Conservation (phyloP, 2,797 vertebrate species). For the Amphiprion clarkii region DNA sequence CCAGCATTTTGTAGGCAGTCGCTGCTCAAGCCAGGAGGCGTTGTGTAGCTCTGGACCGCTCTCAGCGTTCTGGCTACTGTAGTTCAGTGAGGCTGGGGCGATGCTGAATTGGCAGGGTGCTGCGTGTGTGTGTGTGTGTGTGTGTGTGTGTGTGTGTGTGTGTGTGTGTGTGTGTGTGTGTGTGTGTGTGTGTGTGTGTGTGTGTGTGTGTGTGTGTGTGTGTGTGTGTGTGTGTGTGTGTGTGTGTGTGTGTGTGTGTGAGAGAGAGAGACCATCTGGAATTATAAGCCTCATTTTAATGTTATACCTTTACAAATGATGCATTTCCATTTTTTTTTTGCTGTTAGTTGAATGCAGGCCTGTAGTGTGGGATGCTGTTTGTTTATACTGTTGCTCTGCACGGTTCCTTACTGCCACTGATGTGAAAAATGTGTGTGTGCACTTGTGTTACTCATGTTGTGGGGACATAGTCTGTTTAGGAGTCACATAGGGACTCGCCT, state of each 20-base stretch:
- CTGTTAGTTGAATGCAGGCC: not conserved
- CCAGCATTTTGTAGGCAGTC: constrained; percentile 64
- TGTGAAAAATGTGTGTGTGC: not conserved
- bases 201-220: constrained; percentile 4
- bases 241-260: constrained; percentile 1
- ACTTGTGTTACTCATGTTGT: not conserved
- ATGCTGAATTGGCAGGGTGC: constrained; percentile 45
- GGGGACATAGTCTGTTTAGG: not conserved
- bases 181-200: constrained; percentile 18
- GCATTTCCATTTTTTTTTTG: constrained; percentile 5
- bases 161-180: constrained; percentile 5
- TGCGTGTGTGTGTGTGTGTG: constrained; percentile 19
- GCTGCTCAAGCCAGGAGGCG: constrained; percentile 45
- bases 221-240: constrained; percentile 16
- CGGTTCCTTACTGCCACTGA: not conserved
- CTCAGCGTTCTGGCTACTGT: constrained; percentile 55
- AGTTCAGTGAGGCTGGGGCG: constrained; percentile 44
- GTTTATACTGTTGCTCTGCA: not conserved
- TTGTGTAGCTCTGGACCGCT: constrained; percentile 54
- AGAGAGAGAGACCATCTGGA: constrained; percentile 43
- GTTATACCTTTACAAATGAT: constrained; percentile 14
- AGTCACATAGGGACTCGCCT: not conserved
- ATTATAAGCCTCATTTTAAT: not conserved
- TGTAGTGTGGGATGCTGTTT: not conserved
- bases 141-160: constrained; percentile 7